These are phyloP conservation scores for Oryzias curvinotus DNA, from an alignment of 2,113 vertebrate species.

Conservation along the genomic window DNA sequence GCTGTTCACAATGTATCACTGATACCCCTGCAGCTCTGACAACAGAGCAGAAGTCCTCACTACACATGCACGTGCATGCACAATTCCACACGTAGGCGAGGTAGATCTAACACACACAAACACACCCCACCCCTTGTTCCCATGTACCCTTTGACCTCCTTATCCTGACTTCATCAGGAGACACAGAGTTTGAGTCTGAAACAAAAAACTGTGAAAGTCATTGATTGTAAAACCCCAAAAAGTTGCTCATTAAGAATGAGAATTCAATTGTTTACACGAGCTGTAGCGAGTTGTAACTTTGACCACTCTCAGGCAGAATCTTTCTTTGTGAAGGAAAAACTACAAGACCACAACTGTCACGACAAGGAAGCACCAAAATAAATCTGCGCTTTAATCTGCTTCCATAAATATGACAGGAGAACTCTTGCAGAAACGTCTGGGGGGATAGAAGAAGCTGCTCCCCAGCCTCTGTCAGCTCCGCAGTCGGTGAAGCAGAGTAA, in stretches of 20 bases:
- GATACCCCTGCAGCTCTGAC: slow-evolving; percentile 65
- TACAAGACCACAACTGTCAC: background rate
- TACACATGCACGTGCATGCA: slow-evolving; percentile 22
- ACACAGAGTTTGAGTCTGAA: slow-evolving; percentile 29
- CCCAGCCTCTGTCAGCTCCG: slow-evolving; percentile 26
- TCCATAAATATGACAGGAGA: slow-evolving; percentile 21
- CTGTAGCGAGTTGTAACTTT: background rate
- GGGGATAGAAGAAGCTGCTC: slow-evolving; percentile 11
- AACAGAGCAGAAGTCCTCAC: slow-evolving; percentile 54
- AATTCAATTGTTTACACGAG: background rate
- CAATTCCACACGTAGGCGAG: slow-evolving; percentile 11
- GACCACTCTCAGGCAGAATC: background rate
- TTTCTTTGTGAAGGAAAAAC: background rate
- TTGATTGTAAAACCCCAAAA: background rate
- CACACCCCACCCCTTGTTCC: slow-evolving; percentile 40
- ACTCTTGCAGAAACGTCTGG: slow-evolving; percentile 14
- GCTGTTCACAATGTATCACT: slow-evolving; percentile 78
- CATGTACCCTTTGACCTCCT: slow-evolving; percentile 61
- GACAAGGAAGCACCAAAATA: background rate
- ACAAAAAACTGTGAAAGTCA: slow-evolving; percentile 2
- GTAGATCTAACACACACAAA: slow-evolving; percentile 41
- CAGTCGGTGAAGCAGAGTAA: slow-evolving; percentile 60
- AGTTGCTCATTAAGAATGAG: background rate
- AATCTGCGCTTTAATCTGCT: slow-evolving; percentile 2
- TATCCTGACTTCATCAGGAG: slow-evolving; percentile 50